Evolutionary conservation across 2,888 invertebrate genomes (phyloP), one percentile per base, ranked within the genome.

Genomic region (Scaptomyza cyrtandrae): DNA sequence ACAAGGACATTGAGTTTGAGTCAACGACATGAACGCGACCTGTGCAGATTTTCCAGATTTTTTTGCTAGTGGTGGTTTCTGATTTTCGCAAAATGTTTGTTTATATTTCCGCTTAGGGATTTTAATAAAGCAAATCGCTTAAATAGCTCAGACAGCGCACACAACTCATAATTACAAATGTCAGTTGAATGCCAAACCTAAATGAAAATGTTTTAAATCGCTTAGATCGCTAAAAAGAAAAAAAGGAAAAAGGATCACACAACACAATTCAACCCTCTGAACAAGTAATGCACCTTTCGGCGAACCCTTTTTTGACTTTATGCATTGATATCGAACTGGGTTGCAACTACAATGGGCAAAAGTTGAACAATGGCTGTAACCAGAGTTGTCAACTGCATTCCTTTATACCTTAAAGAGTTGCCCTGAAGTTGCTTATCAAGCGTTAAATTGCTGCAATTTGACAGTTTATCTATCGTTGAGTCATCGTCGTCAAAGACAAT

Each of bases 371-470:
- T 59, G 14, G 58, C 33, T 16, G 7, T 13, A 46, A 7, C 7
- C 45, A 50, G 56, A 46, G 73, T 64, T 73, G 71, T 71, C 71
- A 75, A 55, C 54, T 48, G 41, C 53, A 57, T 29, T 14, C 7
- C 19, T 49, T 13, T 24, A 6, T 5, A 19, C 33, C 33, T 11
- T 0, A 5, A 7, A 27, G 11, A 24, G 52, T 52, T 52, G 50
- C 24, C 49, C 71, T 39, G 55, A 35, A 67, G 62, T 56, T 78
- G 78, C 68, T 75, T 81, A 84, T 89, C 76, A 86, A 76, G 83
- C 89, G 86, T 90, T 85, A 90, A 90, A 90, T 89, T 89, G 84
- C 85, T 68, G 80, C 88, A 89, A 89, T 88, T 88, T 89, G 84
- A 88, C 89, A 84, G 79, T 84, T 89, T 89, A 89, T 85, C 89